Conservation (phyloP, 2,888 invertebrate species). For the Aporophyla lueneburgensis region DNA sequence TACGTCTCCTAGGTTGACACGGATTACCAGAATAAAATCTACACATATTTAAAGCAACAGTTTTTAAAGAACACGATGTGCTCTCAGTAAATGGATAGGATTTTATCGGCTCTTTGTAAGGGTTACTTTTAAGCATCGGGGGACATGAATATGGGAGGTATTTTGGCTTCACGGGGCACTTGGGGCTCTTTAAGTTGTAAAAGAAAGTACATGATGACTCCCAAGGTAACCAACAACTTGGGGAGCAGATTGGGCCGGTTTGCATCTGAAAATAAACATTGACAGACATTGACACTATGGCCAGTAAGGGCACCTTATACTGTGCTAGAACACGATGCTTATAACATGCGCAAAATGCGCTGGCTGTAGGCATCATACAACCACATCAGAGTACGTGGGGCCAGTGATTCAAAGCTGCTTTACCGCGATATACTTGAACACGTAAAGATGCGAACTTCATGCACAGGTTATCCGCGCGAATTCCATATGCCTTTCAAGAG, state of each 20-base stretch:
- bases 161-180: slow-evolving; percentile 1
- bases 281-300: neutral
- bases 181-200: neutral
- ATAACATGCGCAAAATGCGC: neutral
- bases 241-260: neutral
- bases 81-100: neutral
- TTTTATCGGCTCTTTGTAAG: neutral
- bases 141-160: neutral
- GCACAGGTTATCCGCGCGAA: too few species aligned
- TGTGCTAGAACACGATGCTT: neutral
- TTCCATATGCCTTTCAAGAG: neutral
- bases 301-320: neutral
- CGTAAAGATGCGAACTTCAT: neutral
- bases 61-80: neutral
- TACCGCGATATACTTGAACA: too few species aligned
- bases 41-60: neutral
- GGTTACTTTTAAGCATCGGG: neutral
- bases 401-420: neutral
- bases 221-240: neutral
- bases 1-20: neutral
- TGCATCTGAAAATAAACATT: slow-evolving; percentile 35
- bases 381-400: too few species aligned
- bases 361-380: neutral
- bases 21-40: neutral
- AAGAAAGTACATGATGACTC: neutral